Base-by-base conservation (phyloP, 2,797 vertebrate genomes). In the Percopsis omiscomaycus region DNA sequence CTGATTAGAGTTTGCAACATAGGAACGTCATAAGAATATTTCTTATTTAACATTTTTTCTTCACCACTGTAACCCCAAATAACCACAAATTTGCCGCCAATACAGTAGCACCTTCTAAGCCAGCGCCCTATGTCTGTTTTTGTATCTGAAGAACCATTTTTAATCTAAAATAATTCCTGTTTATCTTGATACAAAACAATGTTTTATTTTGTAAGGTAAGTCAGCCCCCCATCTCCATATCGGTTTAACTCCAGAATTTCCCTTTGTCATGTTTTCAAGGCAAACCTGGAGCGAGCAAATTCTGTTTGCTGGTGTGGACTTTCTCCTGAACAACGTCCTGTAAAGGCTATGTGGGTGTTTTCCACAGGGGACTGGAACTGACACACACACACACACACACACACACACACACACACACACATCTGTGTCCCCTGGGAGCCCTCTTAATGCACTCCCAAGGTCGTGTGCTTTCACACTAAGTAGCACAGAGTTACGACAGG, bases 381-480 rank as follows among this genome's bases (percentile, higher is more conserved):
- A 83, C 77, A 63, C 32, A 37, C 32, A 37, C 32, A 32, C 30
- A 30, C 30, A 4, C 30, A 30, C 30, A 30, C 30, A 30, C 30
- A 30, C 30, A 30, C 30, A 30, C 32, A 37, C 32, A 37, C 32
- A 32, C 30, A 6, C 32, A 37, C 32, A 37, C 37, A 59, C 15
- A 2, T 13, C 16, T 3, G 3, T 13, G 63, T 73, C 89, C 66
- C 75, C 48, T 42, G 74, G 72, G 78, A 73, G 65, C 1, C 8
- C 45, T 56, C 64, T 72, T 88, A 89, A 89, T 89, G 85, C 76
- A 86, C 83, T 84, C 80, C 73, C 81, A 88, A 87, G 82, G 86
- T 85, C 69, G 55, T 57, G 66, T 71, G 59, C 61, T 74, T 64
- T 75, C 59, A 27, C 78, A 84, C 75, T 79, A 63, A 75, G 73